Evolutionary conservation across 2,797 vertebrate genomes (phyloP), one percentile per base, ranked within the genome.

Genomic region (Cynopterus sphinx): DNA sequence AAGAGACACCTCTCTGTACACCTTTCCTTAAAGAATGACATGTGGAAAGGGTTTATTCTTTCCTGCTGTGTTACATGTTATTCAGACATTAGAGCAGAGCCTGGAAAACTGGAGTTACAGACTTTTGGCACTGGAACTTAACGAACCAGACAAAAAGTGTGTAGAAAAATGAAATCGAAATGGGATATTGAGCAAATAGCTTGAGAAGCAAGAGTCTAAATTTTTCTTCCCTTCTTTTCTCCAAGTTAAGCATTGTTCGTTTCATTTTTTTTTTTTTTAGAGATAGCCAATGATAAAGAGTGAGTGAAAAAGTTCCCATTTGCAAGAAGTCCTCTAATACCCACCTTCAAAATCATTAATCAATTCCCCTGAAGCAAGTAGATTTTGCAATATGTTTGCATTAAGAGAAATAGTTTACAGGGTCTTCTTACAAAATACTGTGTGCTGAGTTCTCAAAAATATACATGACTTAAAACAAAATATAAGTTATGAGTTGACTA

Each of bases 391-490:
- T 65, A 87, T 63, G 24, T 83, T 67, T 82, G 49, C 21, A 90
- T 36, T 90, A 75, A 90, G 87, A 95, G 46, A 96, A 83, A 71
- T 73, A 79, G 59, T 11, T 91, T 86, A 36, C 15, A 65, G 36
- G n/a, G 31, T 65, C 55, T 83, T 75, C 59, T 92, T 93, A 77
- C 1, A 82, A 68, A 89, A 73, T 68, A 26, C 36, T 43, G 73
- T 59, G 57, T 9, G 31, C 57, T 49, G 65, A 94, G 31, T 87
- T 85, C 86, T 87, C 57, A 71, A 26, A 95, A 90, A 90, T 55
- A 90, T 1, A 79, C 21, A 71, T 6, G 9, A 68, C 88, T 92
- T 93, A 68, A 81, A 92, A 51, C 85, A 33, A 96, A 95, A 90
- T 75, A 86, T 55, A 57, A 59, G 17, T 94, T 94, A 61, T 51